Base-by-base conservation (phyloP, 2,888 invertebrate genomes). In the Tillus elongatus region DNA sequence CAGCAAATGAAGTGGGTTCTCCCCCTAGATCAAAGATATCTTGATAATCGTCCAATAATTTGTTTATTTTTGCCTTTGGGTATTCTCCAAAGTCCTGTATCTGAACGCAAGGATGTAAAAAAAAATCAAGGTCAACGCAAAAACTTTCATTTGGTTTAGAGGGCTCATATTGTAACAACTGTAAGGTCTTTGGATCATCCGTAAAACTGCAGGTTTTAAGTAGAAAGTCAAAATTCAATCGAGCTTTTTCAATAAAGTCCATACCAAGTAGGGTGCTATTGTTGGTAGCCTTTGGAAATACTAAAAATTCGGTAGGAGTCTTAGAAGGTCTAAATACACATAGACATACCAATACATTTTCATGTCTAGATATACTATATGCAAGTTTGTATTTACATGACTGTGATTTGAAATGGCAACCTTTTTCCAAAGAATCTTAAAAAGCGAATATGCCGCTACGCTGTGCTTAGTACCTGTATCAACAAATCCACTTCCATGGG, bases 1-100 rank as follows among this genome's bases (percentile, higher is more conserved):
- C 29, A 3, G 37, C 34, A 28, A 27, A 24, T 13, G 34, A 3
- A 10, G 38, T 38, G 3, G 38, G 37, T 2, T 3, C 37, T 13
- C 26, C 37, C 9, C 13, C 12, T 13, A 8, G 4, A 9, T 32
- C 27, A 14, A 34, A 34, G n/a, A 26, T 9, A 29, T 34, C 34
- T 4, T 4, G 9, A 13, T 26, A 8, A 4, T 26, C 27, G 11
- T 37, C 13, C 13, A 38, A 24, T 37, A 37, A 13, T 10, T n/a
- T 8, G 4, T 6, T 13, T 14, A 32, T 4, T 6, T 14, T 11
- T 8, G 6, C 14, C 8, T 14, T 4, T 13, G 10, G 13, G 4
- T 10, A 6, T 10, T 9, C 29, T 9, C 4, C 6, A 10, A 29
- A 10, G n/a, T 6, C 6, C 6, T n/a, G n/a, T n/a, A n/a, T n/a